Conservation (phyloP, 1,140 invertebrate genomes). For the Holcopasites calliopsidis region DNA sequence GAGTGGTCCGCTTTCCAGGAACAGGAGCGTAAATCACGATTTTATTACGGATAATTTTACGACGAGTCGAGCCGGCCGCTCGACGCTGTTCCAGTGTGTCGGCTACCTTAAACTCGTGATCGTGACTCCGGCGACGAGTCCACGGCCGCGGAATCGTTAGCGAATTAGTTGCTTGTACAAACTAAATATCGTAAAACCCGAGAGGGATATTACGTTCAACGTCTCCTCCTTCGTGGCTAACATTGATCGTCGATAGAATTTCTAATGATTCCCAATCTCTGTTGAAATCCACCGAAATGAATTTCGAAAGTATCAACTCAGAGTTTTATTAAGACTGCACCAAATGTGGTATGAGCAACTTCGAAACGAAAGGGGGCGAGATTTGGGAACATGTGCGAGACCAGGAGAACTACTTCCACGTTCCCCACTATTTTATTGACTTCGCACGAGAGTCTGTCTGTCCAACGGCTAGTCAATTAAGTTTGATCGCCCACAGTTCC, state of each 20-base stretch:
- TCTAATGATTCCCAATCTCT: background rate
- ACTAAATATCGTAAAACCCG: no score
- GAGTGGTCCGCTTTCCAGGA: constrained; percentile 69
- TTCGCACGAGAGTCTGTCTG: constrained; percentile 35
- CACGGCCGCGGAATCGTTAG: constrained; percentile 55
- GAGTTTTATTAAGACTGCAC: background rate
- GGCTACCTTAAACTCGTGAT: constrained; percentile 72
- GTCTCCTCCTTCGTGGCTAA: no score
- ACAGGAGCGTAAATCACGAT: constrained; percentile 71
- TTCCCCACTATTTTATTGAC: constrained; percentile 30
- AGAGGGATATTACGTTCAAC: no score
- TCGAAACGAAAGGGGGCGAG: background rate
- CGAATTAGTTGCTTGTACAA: no score
- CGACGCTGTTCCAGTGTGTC: constrained; percentile 41
- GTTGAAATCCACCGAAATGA: background rate
- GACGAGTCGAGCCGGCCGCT: constrained; percentile 58
- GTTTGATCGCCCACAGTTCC: constrained; percentile 61
- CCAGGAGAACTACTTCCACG: background rate
- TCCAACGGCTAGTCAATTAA: constrained; percentile 61
- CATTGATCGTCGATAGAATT: background rate
- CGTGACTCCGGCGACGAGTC: constrained; percentile 32
- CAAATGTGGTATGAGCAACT: background rate
- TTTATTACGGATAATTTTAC: constrained; percentile 76
- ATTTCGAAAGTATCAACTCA: background rate
- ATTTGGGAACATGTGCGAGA: background rate